These are phyloP conservation scores for Poecilia picta DNA, from an alignment of 2,797 vertebrate species.

Conservation along the genomic window DNA sequence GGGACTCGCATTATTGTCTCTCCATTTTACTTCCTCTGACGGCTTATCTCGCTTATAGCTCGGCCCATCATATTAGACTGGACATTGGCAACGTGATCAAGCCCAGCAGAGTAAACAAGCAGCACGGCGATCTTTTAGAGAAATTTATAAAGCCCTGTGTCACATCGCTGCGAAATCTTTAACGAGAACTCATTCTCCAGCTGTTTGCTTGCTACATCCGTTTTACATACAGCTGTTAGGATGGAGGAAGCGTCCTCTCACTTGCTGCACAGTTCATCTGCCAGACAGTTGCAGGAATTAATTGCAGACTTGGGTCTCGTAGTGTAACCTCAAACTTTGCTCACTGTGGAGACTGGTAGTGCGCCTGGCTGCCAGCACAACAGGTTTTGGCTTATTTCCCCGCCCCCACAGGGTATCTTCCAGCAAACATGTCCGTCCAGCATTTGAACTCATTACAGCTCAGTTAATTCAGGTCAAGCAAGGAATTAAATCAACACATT, in stretches of 20 bases:
- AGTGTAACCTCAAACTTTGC: constrained; percentile 58
- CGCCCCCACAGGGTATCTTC: constrained; percentile 32
- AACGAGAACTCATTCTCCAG: constrained; percentile 45
- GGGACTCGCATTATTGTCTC: constrained; percentile 56
- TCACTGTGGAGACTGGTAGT: constrained; percentile 46
- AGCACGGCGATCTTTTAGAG: constrained; percentile 13
- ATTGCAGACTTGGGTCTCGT: constrained; percentile 44
- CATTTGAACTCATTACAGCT: constrained; percentile 40
- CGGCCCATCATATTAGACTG: constrained; percentile 45
- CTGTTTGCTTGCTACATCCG: constrained; percentile 32
- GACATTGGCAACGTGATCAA: constrained; percentile 49
- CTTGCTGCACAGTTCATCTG: constrained; percentile 52
- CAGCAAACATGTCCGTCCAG: constrained; percentile 48
- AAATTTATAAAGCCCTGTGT: constrained; percentile 19
- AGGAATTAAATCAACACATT: constrained; percentile 34
- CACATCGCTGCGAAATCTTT: constrained; percentile 32
- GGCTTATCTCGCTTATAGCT: constrained; percentile 43
- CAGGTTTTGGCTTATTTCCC: constrained; percentile 48
- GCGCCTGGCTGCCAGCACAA: constrained; percentile 42
- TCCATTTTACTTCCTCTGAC: constrained; percentile 43
- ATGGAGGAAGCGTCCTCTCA: constrained; percentile 33
- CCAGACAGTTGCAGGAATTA: constrained; percentile 62
- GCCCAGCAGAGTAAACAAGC: constrained; percentile 46
- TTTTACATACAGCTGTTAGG: constrained; percentile 47
- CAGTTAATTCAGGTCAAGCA: constrained; percentile 24